Evolutionary conservation across 2,797 vertebrate species (phyloP).

Genomic region (Vultur gryphus): DNA sequence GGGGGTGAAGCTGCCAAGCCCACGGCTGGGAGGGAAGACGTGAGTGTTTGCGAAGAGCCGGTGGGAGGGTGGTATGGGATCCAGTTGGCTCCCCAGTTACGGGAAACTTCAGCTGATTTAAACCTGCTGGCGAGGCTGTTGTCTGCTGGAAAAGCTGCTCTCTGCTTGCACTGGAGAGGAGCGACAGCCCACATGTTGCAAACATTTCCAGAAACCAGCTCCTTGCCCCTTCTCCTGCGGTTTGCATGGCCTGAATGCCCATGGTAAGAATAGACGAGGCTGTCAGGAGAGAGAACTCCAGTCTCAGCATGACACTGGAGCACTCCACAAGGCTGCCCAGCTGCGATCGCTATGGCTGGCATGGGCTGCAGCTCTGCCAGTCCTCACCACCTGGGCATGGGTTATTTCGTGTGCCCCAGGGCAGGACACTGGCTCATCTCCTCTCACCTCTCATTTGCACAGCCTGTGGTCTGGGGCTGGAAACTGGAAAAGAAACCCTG

Average conservation of each 20-base stretch:
- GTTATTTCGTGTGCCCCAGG: background rate
- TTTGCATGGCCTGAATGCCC: background rate
- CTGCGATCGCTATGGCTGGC: fast-evolving
- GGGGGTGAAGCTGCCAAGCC: background rate
- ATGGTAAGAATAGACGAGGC: background rate
- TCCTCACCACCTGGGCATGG: background rate
- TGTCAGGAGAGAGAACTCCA: background rate
- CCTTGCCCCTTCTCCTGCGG: background rate
- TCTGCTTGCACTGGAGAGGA: fast-evolving
- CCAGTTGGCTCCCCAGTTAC: background rate
- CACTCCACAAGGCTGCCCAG: background rate
- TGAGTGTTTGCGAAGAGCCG: fast-evolving
- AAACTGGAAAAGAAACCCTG: background rate
- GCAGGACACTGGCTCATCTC: background rate
- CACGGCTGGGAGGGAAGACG: background rate
- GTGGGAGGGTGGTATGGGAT: background rate
- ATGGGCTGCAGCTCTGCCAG: background rate
- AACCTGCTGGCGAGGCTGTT: background rate
- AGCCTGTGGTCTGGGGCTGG: background rate
- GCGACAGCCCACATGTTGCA: background rate
- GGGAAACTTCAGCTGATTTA: background rate
- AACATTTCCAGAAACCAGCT: background rate
- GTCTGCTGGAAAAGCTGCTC: background rate
- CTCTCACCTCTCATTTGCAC: background rate
- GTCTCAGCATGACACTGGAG: background rate